A percentile compares a stretch with the other conserved stretches of the same genome.
Evolutionary conservation across 2,113 vertebrate species (phyloP).

Genomic region (Takifugu bimaculatus): DNA sequence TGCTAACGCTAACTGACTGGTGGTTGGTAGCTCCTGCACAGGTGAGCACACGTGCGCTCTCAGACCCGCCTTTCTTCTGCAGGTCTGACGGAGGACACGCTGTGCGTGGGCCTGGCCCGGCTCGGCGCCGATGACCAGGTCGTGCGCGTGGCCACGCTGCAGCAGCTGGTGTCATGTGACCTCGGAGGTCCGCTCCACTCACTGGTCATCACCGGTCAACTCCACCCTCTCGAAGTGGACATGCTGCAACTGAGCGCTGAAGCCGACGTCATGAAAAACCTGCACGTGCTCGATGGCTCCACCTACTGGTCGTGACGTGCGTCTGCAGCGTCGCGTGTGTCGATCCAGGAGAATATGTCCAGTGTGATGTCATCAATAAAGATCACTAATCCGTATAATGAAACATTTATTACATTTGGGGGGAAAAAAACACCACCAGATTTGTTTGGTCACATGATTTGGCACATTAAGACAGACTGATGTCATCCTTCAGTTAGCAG

Average conservation of each 20-base stretch:
- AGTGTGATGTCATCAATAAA: constrained; percentile 24
- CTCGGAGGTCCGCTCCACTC: constrained; percentile 88
- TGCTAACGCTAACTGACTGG: background rate
- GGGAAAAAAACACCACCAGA: constrained; percentile 43
- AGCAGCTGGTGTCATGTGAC: constrained; percentile 82
- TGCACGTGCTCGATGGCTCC: constrained; percentile 65
- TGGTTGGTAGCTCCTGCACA: too few species aligned
- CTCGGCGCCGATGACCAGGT: constrained; percentile 86
- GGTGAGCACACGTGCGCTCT: background rate
- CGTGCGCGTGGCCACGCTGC: constrained; percentile 77
- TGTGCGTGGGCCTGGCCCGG: constrained; percentile 80
- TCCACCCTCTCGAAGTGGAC: constrained; percentile 93
- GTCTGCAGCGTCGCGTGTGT: background rate
- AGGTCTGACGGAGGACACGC: constrained; percentile 70
- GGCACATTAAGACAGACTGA: constrained; percentile 48
- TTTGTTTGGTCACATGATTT: constrained; percentile 52
- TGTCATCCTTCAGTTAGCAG: constrained; percentile 26
- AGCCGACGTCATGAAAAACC: constrained; percentile 57
- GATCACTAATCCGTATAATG: constrained; percentile 17
- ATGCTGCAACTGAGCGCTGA: constrained; percentile 85
- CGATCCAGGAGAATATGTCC: background rate
- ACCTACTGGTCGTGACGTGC: constrained; percentile 60
- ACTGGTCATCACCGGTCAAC: constrained; percentile 81
- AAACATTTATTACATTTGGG: constrained; percentile 66
- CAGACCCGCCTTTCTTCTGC: background rate